Conservation (phyloP, 2,797 vertebrate species). For the Chrysolophus pictus region DNA sequence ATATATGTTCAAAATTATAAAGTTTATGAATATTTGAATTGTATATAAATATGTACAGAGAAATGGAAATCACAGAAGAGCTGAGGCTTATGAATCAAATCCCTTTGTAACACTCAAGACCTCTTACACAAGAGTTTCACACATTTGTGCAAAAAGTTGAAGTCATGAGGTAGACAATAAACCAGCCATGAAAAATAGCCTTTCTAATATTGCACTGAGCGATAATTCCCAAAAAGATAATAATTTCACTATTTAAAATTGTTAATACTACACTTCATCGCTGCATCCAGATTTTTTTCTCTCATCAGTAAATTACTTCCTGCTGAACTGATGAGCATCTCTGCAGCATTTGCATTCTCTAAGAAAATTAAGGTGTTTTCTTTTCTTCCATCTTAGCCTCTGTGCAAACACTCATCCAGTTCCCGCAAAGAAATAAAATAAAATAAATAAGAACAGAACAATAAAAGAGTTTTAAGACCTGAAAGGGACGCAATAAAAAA, state of each 20-base stretch:
- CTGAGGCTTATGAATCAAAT: not conserved
- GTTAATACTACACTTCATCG: not conserved
- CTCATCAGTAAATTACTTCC: not conserved
- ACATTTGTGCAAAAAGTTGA: not conserved
- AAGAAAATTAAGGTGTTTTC: not conserved
- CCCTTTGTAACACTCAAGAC: no score
- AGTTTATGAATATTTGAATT: not conserved
- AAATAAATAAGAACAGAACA: not conserved
- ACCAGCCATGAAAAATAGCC: not conserved
- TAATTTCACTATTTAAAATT: not conserved
- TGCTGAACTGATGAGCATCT: not conserved
- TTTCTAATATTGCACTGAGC: not conserved
- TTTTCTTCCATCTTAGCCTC: not conserved
- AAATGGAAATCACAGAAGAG: not conserved
- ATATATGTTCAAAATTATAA: not conserved
- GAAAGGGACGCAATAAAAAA: not conserved
- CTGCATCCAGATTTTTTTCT: not conserved
- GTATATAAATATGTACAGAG: rapidly evolving
- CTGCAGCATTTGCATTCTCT: not conserved
- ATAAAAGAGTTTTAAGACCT: not conserved
- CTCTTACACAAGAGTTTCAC: rapidly evolving
- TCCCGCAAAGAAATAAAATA: rapidly evolving
- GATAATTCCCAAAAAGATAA: not conserved
- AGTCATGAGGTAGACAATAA: not conserved
- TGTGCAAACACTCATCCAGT: not conserved